phyloP scores from a whole-genome alignment of 2,888 invertebrate genomes.

The Hypselothyrea guttata region DNA sequence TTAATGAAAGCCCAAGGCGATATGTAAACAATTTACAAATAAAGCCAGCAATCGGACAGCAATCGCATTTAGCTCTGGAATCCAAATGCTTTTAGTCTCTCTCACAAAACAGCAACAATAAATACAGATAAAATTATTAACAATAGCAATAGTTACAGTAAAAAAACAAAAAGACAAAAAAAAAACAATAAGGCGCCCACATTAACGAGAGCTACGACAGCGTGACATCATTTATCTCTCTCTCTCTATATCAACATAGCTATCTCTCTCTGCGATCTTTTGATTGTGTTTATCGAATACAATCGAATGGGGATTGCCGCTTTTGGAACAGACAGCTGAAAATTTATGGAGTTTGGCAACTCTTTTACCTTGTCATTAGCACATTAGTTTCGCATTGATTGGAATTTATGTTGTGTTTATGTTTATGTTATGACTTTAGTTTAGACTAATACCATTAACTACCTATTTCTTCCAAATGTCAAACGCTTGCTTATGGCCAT shows the following conservation, averaged over 20 bases:
- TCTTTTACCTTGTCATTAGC: constrained; percentile 60
- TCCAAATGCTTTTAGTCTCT: constrained; percentile 63
- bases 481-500: not conserved
- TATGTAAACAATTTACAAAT: constrained; percentile 66
- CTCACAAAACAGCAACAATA: constrained; percentile 9
- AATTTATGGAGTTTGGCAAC: constrained; percentile 57
- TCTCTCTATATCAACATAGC: too few relatives aligned
- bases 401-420: constrained; percentile 74
- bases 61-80: constrained; percentile 21
- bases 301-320: constrained; percentile 4
- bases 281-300: not conserved
- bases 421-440: constrained; percentile 58
- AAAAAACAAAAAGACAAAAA: not conserved
- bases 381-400: constrained; percentile 68
- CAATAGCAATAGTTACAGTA: constrained; percentile 24
- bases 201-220: constrained; percentile 55
- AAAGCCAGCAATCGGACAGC: constrained; percentile 34
- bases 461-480: constrained; percentile 14
- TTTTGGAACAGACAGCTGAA: constrained; percentile 10
- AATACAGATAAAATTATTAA: constrained; percentile 4
- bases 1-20: constrained; percentile 69
- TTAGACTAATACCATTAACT: constrained; percentile 57
- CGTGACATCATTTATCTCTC: constrained; percentile 67
- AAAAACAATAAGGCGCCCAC: constrained; percentile 54
- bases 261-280: constrained; percentile 4